Evolutionary conservation across 2,113 vertebrate species (phyloP).

Genomic region (Taurulus bubalis): DNA sequence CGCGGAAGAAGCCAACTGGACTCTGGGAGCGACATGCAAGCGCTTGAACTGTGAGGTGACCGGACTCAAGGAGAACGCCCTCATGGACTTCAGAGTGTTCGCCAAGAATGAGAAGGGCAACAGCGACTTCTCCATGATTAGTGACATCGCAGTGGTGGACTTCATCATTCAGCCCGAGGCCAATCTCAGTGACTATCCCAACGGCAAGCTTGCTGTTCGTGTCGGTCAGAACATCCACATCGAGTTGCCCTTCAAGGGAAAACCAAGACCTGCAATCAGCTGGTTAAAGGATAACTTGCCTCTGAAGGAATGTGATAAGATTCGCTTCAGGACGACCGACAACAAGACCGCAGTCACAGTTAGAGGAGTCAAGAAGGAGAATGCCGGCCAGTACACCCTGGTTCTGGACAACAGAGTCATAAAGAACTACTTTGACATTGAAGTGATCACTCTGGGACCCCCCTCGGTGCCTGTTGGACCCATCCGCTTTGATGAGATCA

Average conservation of each 20-base stretch:
- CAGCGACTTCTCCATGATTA: slow-evolving; percentile 90
- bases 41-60: slow-evolving; percentile 89
- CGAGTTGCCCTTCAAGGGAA: slow-evolving; percentile 96
- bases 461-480: slow-evolving; percentile 93
- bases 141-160: slow-evolving; percentile 93
- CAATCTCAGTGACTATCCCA: slow-evolving; percentile 91
- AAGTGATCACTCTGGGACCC: slow-evolving; percentile 91
- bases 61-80: slow-evolving; percentile 89
- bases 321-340: slow-evolving; percentile 95
- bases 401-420: slow-evolving; percentile 92
- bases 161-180: slow-evolving; percentile 92
- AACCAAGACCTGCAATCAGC: slow-evolving; percentile 92
- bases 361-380: slow-evolving; percentile 93
- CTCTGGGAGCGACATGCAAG: slow-evolving; percentile 88
- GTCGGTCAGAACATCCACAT: slow-evolving; percentile 94
- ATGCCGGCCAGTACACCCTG: slow-evolving; percentile 95
- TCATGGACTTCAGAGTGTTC: slow-evolving; percentile 93
- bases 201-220: slow-evolving; percentile 91
- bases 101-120: slow-evolving; percentile 97
- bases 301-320: slow-evolving; percentile 93
- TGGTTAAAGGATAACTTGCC: slow-evolving; percentile 95
- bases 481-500: slow-evolving; percentile 94
- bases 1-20: slow-evolving; percentile 88
- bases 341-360: slow-evolving; percentile 92
- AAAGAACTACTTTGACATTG: slow-evolving; percentile 91